Base-by-base conservation (phyloP, 1,140 invertebrate genomes). In the Vanessa tameamea region DNA sequence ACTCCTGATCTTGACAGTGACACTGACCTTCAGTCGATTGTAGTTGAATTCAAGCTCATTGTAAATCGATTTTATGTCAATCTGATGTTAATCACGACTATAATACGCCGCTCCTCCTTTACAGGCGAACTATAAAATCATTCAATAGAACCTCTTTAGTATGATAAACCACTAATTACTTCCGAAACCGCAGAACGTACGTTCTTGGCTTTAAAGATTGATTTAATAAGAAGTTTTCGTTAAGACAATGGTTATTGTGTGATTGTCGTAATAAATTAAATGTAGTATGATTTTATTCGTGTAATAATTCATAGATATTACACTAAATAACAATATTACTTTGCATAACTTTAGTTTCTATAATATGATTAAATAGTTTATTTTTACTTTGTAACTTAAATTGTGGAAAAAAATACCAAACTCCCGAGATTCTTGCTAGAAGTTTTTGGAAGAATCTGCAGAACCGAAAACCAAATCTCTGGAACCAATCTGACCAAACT, bases 1-100 rank as follows among this genome's bases (percentile, higher is more conserved):
- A 59, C 31, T 69, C 47, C 50, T 79, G 85, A 72, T 82, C 87
- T 87, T 88, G 84, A 81, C 87, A 83, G 79, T 87, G 87, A 84
- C 76, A 73, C 14, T 73, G 73, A 78, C 84, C 84, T 86, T 81
- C 69, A 53, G 57, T 57, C 53, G 55, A 73, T 72, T 50, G 83
- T 81, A 71, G 75, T 72, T 65, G 75, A 67, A 86, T 84, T 83
- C 76, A 84, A 82, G 73, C 64, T 72, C 76, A 81, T 77, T 78
- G 83, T 84, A 78, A 84, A 84, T 79, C 75, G 75, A 76, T 83
- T 87, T 88, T 89, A 88, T 85, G 78, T 86, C 59, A 79, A 78
- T 82, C 83, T 83, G 80, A 89, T 87, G 82, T 78, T 80, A 82
- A 87, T 89, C 77, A 65, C 55, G 48, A 83, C 81, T 86, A 85